These are phyloP conservation scores for Leptodactylus fuscus DNA, from an alignment of 2,113 vertebrate genomes.

Conservation along the genomic window DNA sequence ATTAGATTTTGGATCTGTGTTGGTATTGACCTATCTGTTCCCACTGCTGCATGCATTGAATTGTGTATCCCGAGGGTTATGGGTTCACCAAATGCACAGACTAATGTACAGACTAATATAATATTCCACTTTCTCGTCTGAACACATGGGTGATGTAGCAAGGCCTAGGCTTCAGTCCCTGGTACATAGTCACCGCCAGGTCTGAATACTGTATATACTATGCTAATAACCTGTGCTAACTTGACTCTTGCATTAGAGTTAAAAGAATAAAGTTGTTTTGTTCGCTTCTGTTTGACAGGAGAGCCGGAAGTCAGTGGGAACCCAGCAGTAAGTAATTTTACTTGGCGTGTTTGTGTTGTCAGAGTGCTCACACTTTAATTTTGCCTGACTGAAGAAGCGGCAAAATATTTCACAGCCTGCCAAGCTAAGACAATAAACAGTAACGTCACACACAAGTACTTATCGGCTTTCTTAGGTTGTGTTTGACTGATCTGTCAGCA, in stretches of 20 bases:
- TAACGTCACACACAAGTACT: conserved; percentile 4
- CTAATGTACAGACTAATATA: too few relatives aligned
- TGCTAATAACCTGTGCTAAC: not conserved
- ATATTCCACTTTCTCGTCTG: too few relatives aligned
- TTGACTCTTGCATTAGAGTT: not conserved
- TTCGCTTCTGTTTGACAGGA: conserved; percentile 64
- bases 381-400: not conserved
- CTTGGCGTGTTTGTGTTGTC: conserved; percentile 22
- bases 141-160: too few relatives aligned
- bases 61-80: too few relatives aligned
- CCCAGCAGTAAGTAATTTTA: conserved; percentile 71
- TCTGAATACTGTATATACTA: not conserved
- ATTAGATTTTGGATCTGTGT: too few relatives aligned
- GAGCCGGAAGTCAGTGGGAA: conserved; percentile 70
- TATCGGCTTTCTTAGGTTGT: not conserved
- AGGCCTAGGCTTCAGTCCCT: not conserved
- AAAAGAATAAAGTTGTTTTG: conserved; percentile 44
- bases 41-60: too few relatives aligned
- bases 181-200: not conserved
- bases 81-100: too few relatives aligned
- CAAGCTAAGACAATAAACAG: not conserved
- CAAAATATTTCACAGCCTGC: conserved; percentile 22
- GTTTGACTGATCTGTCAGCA: conserved; percentile 10
- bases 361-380: not conserved
- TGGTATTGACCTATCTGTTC: too few relatives aligned